A percentile compares a stretch with the other conserved stretches of the same genome.
Evolutionary conservation across 2,113 vertebrate species (phyloP).

Genomic region (Anguilla japonica): DNA sequence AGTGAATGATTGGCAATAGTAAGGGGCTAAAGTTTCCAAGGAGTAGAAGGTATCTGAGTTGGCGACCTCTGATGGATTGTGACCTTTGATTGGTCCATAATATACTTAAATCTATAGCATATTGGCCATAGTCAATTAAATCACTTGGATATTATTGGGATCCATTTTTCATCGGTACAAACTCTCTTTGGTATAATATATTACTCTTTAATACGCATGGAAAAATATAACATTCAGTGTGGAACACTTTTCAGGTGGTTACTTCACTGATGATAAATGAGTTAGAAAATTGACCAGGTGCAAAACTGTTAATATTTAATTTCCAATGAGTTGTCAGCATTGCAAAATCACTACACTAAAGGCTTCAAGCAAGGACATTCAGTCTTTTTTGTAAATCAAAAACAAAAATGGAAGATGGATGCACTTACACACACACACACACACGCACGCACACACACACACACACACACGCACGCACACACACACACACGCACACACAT

Average conservation of each 20-base stretch:
- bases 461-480: neutral
- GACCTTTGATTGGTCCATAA: constrained; percentile 3
- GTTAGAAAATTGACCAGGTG: neutral
- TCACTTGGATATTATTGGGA: neutral
- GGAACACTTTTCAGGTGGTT: neutral
- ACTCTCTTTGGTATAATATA: neutral
- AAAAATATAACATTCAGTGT: neutral
- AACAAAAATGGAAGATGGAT: neutral
- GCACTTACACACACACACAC: neutral
- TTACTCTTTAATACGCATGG: neutral
- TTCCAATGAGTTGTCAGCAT: neutral
- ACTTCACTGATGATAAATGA: neutral
- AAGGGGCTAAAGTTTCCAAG: constrained; percentile 21
- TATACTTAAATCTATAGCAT: neutral
- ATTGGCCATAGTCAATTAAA: neutral
- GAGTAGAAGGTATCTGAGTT: constrained; percentile 7
- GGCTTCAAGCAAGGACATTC: neutral
- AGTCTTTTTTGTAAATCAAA: neutral
- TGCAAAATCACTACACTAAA: neutral
- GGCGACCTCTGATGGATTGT: neutral
- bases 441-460: neutral
- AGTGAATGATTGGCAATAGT: constrained; percentile 19
- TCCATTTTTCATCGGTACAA: neutral
- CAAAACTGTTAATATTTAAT: neutral
- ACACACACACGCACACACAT: neutral